Evolutionary conservation across 2,888 invertebrate species (phyloP).

Genomic region (Chloromyia formosa): DNA sequence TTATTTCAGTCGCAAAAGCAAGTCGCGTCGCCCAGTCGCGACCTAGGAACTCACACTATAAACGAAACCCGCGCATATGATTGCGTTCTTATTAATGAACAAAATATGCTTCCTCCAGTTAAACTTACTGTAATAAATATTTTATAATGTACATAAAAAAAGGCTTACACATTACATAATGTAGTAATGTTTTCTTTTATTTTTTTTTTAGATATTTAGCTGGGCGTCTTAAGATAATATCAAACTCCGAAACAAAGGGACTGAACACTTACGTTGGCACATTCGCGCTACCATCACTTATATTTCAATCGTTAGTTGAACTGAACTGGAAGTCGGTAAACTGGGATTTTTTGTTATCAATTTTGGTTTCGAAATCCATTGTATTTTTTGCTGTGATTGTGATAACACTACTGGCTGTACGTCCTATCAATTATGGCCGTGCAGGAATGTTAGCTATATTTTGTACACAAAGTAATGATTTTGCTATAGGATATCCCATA

Average conservation of each 20-base stretch:
- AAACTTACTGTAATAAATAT: too few relatives aligned
- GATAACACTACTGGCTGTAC: constrained; percentile 80
- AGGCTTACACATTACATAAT: too few relatives aligned
- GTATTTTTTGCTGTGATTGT: constrained; percentile 83
- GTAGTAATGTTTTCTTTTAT: too few relatives aligned
- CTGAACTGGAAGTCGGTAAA: constrained; percentile 85
- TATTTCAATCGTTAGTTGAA: constrained; percentile 88
- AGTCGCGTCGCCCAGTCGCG: too few relatives aligned
- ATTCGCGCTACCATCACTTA: constrained; percentile 90
- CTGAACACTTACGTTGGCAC: constrained; percentile 92
- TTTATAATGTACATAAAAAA: too few relatives aligned
- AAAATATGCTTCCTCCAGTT: too few relatives aligned
- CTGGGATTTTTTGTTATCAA: constrained; percentile 89
- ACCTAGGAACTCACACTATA: too few relatives aligned
- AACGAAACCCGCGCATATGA: too few relatives aligned
- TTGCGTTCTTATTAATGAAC: too few relatives aligned
- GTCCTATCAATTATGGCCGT: constrained; percentile 82
- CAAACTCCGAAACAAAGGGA: constrained; percentile 86
- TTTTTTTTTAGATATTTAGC: constrained; percentile 83
- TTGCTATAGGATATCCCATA: constrained; percentile 95
- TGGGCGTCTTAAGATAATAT: constrained; percentile 82
- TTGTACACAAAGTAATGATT: constrained; percentile 96
- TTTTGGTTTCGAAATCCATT: constrained; percentile 84
- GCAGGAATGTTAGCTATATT: constrained; percentile 94
- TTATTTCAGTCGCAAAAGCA: too few relatives aligned